Evolutionary conservation across 2,113 vertebrate genomes (phyloP).

Genomic region (Amblyornis subalaris): DNA sequence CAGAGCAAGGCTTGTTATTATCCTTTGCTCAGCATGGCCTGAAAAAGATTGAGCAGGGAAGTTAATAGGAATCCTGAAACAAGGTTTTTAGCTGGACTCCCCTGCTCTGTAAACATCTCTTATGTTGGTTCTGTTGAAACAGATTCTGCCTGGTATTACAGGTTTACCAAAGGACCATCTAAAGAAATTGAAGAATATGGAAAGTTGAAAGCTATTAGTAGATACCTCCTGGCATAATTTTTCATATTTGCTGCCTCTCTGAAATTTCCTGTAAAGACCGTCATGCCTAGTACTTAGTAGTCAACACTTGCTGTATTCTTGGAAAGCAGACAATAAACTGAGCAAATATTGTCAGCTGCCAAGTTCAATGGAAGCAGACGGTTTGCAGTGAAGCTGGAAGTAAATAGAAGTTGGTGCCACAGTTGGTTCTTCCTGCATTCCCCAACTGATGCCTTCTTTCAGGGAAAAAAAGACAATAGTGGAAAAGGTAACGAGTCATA

Average conservation of each 20-base stretch:
- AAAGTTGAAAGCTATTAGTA: neutral
- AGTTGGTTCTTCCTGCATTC: neutral
- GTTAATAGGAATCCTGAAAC: neutral
- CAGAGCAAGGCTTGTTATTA: neutral
- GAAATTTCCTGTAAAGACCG: slow-evolving; percentile 5
- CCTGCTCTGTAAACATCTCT: neutral
- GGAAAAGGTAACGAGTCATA: neutral
- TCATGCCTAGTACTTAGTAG: slow-evolving; percentile 22
- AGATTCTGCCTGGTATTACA: neutral
- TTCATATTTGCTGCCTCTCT: slow-evolving; percentile 7
- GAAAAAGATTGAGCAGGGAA: neutral
- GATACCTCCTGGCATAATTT: neutral
- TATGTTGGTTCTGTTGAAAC: neutral
- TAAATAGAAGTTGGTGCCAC: slow-evolving; percentile 46
- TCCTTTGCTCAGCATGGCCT: neutral
- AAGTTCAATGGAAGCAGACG: slow-evolving; percentile 49
- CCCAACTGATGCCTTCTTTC: neutral
- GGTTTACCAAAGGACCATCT: neutral
- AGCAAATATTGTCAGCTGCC: slow-evolving; percentile 49
- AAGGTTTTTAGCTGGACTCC: neutral
- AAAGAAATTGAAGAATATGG: neutral
- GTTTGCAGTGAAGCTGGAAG: slow-evolving; percentile 34
- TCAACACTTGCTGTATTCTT: slow-evolving; percentile 42
- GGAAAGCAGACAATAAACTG: slow-evolving; percentile 60
- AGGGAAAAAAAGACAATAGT: neutral